These are phyloP conservation scores for Myotis brandtii DNA, from an alignment of 2,113 vertebrate genomes.

Conservation along the genomic window DNA sequence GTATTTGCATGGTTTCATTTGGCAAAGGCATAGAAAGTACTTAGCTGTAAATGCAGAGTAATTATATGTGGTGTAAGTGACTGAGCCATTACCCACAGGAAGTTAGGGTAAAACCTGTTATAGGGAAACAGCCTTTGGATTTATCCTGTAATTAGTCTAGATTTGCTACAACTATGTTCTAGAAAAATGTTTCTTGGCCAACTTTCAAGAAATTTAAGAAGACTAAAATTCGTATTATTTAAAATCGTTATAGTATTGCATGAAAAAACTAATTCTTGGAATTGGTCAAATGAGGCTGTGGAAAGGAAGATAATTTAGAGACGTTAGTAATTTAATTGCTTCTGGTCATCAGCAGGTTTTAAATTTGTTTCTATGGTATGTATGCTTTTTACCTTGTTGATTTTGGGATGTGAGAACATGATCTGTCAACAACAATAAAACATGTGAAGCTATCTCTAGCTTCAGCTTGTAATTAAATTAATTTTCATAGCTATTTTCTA, in stretches of 20 bases:
- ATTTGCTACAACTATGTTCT: not conserved
- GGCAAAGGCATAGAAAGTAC: slow-evolving; percentile 34
- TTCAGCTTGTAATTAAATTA: slow-evolving; percentile 20
- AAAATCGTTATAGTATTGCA: not conserved
- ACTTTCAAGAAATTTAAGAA: slow-evolving; percentile 27
- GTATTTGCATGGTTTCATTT: slow-evolving; percentile 27
- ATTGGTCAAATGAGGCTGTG: not conserved
- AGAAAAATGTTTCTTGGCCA: slow-evolving; percentile 18
- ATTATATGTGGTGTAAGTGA: slow-evolving; percentile 2
- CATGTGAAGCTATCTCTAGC: not conserved
- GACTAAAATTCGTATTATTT: slow-evolving; percentile 24
- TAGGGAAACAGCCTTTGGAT: slow-evolving; percentile 3
- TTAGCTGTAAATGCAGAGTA: slow-evolving; percentile 40
- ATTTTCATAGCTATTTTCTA: not conserved
- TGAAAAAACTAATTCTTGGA: not conserved
- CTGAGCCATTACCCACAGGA: not conserved
- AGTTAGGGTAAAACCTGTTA: not conserved
- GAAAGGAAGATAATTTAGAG: not conserved
- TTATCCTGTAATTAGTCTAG: slow-evolving; percentile 40
- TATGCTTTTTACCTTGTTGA: not conserved
- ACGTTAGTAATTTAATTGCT: slow-evolving; percentile 24
- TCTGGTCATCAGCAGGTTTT: not conserved
- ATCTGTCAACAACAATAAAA: not conserved
- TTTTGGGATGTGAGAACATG: not conserved
- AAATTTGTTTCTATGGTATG: slow-evolving; percentile 24